Evolutionary conservation across 1,140 invertebrate species (phyloP).

Genomic region (Linepithema humile): DNA sequence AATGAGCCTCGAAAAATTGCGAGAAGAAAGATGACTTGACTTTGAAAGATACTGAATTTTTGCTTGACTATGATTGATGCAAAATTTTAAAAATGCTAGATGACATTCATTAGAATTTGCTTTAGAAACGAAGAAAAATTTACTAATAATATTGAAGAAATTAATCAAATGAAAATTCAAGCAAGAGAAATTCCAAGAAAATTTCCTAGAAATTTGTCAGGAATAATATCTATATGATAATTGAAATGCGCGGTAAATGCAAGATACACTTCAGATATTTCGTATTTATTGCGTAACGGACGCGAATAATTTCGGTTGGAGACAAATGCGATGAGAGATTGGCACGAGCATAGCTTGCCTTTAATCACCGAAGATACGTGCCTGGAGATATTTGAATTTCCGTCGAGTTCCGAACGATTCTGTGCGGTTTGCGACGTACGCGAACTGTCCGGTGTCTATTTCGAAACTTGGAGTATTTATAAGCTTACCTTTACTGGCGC

Average conservation of each 20-base stretch:
- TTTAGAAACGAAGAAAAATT: not conserved
- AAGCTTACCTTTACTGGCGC: conserved; percentile 66
- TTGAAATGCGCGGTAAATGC: too few relatives aligned
- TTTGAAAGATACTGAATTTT: too few relatives aligned
- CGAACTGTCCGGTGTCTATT: conserved; percentile 59
- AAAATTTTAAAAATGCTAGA: not conserved
- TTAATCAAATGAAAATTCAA: not conserved
- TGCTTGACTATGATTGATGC: too few relatives aligned
- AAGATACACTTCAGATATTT: too few relatives aligned
- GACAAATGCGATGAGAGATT: conserved; percentile 36
- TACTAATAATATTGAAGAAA: not conserved
- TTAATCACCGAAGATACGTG: not conserved
- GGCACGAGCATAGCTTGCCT: not conserved
- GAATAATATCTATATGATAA: too few relatives aligned
- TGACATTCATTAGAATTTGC: not conserved
- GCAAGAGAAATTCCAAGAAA: not conserved
- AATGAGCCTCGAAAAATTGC: not conserved
- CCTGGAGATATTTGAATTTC: conserved; percentile 56
- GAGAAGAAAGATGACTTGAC: not conserved
- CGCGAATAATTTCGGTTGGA: not conserved
- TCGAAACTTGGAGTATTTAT: conserved; percentile 65
- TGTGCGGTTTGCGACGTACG: conserved; percentile 47
- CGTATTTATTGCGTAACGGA: not conserved
- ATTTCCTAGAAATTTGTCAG: too few relatives aligned
- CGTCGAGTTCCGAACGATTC: conserved; percentile 65